Percentiles rank a stretch among this genome's conserved stretches.
phyloP scores from a whole-genome alignment of 2,888 invertebrate species.

The Atherix ibis region DNA sequence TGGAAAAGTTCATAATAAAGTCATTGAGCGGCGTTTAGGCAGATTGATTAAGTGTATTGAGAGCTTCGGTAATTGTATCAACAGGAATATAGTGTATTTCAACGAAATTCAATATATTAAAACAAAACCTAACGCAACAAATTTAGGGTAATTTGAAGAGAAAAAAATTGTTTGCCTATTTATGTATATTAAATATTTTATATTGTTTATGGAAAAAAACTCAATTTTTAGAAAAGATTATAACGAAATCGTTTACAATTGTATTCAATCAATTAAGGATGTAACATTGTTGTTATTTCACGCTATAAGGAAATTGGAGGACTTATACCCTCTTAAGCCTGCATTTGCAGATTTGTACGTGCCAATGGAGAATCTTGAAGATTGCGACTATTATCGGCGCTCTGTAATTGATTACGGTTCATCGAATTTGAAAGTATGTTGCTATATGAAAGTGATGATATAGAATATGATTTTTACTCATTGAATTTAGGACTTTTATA shows the following conservation, averaged over 20 bases:
- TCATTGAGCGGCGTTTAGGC: slow-evolving; percentile 23
- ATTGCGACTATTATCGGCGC: slow-evolving; percentile 28
- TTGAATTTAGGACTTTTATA: slow-evolving; percentile 30
- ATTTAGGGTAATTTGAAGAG: too few relatives aligned
- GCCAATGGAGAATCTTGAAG: slow-evolving; percentile 29
- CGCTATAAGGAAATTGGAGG: slow-evolving; percentile 27
- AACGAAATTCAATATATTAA: slow-evolving; percentile 27
- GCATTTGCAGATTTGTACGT: slow-evolving; percentile 23
- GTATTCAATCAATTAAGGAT: slow-evolving; percentile 28
- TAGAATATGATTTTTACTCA: too few relatives aligned
- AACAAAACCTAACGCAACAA: too few relatives aligned
- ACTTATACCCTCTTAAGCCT: slow-evolving; percentile 19
- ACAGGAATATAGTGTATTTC: slow-evolving; percentile 29
- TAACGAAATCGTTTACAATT: slow-evolving; percentile 27
- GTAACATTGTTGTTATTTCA: slow-evolving; percentile 28
- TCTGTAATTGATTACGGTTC: slow-evolving; percentile 28
- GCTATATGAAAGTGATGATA: too few relatives aligned
- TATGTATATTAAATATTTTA: too few relatives aligned
- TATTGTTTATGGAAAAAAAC: too few relatives aligned
- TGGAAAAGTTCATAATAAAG: slow-evolving; percentile 25
- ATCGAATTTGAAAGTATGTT: slow-evolving; percentile 26
- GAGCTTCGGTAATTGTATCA: slow-evolving; percentile 28
- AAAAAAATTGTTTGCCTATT: too few relatives aligned
- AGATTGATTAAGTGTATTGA: slow-evolving; percentile 25
- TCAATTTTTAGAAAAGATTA: slow-evolving; percentile 2